Conservation (phyloP, 2,113 vertebrate genomes). For the Condylura cristata region DNA sequence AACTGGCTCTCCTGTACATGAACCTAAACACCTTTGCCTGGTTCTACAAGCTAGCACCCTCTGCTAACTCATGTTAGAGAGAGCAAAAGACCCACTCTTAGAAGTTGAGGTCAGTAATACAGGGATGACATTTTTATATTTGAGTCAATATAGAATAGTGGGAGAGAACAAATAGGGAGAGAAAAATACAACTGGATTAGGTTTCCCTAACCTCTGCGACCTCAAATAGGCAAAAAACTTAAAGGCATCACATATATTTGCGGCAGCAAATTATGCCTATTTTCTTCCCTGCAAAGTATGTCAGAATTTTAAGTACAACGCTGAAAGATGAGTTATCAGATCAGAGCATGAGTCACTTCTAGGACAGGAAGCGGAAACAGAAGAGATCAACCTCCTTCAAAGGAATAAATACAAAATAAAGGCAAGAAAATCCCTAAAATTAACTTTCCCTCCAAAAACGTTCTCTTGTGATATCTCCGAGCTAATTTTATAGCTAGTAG, state of each 20-base stretch:
- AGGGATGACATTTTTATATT: background rate
- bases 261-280: slow-evolving; percentile 28
- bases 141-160: background rate
- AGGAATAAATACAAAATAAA: slow-evolving; percentile 34
- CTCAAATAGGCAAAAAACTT: background rate
- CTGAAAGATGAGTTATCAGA: slow-evolving; percentile 36
- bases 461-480: background rate
- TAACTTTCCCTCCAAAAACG: background rate
- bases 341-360: slow-evolving; percentile 37
- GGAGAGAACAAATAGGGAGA: background rate
- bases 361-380: slow-evolving; percentile 55
- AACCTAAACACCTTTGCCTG: too few relatives aligned
- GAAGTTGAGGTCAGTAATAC: too few relatives aligned
- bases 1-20: too few relatives aligned
- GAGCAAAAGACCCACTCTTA: too few relatives aligned
- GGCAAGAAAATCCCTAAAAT: slow-evolving; percentile 46
- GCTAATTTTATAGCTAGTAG: background rate
- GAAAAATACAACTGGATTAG: background rate
- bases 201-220: background rate
- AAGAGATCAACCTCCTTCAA: slow-evolving; percentile 59
- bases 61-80: too few relatives aligned
- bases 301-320: slow-evolving; percentile 41
- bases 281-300: slow-evolving; percentile 44
- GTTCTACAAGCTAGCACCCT: too few relatives aligned
- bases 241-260: background rate